These are phyloP conservation scores for Philopedon plagiatum DNA, from an alignment of 2,888 invertebrate genomes.

Conservation along the genomic window DNA sequence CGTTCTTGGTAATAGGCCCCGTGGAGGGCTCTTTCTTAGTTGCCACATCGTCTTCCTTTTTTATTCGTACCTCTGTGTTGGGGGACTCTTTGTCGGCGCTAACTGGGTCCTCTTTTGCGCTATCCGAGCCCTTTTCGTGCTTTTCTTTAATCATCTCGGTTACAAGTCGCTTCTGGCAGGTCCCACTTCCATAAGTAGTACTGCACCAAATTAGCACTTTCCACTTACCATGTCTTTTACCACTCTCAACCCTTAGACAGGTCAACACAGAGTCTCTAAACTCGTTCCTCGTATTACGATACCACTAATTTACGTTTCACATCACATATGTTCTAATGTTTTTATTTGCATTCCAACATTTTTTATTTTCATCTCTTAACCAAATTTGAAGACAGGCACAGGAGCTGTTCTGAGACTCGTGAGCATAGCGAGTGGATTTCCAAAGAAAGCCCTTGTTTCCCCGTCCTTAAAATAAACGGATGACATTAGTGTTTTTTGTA, in stretches of 20 bases:
- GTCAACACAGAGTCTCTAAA: conserved; percentile 58
- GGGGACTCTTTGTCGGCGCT: conserved; percentile 67
- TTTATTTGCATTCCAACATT: conserved; percentile 70
- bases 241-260: conserved; percentile 59
- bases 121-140: conserved; percentile 68
- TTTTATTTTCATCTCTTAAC: conserved; percentile 70
- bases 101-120: conserved; percentile 68
- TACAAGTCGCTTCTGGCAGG: conserved; percentile 59
- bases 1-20: conserved; percentile 67
- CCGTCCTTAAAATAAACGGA: conserved; percentile 59
- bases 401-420: conserved; percentile 61
- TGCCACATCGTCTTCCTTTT: conserved; percentile 66
- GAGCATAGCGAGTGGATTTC: conserved; percentile 63
- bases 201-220: conserved; percentile 63
- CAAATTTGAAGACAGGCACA: conserved; percentile 67
- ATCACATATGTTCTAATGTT: conserved; percentile 70
- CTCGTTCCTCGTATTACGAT: conserved; percentile 62
- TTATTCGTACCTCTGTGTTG: conserved; percentile 65
- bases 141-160: conserved; percentile 69
- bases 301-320: conserved; percentile 66
- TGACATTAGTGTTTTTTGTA: conserved; percentile 63
- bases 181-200: conserved; percentile 66
- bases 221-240: conserved; percentile 62
- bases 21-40: conserved; percentile 65
- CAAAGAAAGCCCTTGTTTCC: conserved; percentile 60